Evolutionary conservation across 2,113 vertebrate species (phyloP).

Genomic region (Thamnophis sirtalis): DNA sequence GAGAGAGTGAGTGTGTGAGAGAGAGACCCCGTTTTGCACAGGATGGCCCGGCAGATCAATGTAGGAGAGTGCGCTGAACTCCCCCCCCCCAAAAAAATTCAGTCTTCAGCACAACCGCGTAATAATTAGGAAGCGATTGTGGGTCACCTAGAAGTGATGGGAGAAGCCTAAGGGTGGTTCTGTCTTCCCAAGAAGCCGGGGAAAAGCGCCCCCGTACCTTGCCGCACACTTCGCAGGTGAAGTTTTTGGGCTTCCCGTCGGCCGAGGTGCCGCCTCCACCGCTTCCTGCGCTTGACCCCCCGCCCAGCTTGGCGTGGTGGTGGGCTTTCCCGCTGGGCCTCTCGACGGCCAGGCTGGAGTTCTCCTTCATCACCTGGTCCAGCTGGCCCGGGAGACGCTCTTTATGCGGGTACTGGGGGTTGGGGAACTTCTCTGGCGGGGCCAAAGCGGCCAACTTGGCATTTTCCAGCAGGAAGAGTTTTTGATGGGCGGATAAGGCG

Average conservation of each 20-base stretch:
- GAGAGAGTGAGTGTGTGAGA: background rate
- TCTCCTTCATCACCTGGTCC: slow-evolving; percentile 95
- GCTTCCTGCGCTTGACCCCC: background rate
- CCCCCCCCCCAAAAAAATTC: background rate
- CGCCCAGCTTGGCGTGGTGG: slow-evolving; percentile 73
- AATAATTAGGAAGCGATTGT: background rate
- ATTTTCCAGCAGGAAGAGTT: slow-evolving; percentile 88
- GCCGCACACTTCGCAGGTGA: slow-evolving; percentile 97
- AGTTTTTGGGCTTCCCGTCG: slow-evolving; percentile 92
- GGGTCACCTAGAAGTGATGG: background rate
- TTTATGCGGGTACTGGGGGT: slow-evolving; percentile 85
- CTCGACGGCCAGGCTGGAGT: slow-evolving; percentile 74
- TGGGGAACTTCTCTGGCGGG: slow-evolving; percentile 81
- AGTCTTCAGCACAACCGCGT: background rate
- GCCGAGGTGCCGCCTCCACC: slow-evolving; percentile 42
- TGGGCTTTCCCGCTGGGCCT: slow-evolving; percentile 76
- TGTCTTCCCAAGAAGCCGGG: background rate
- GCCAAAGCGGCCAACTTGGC: slow-evolving; percentile 80
- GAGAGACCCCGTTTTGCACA: no score
- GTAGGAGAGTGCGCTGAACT: background rate
- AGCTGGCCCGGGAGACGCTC: slow-evolving; percentile 90
- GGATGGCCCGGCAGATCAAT: background rate
- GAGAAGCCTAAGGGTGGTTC: background rate
- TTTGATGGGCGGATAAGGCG: slow-evolving; percentile 86
- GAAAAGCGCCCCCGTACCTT: slow-evolving; percentile 75